A percentile compares a stretch with the other conserved stretches of the same genome.
Conservation (phyloP, 2,797 vertebrate species). For the Octomys mimax region DNA sequence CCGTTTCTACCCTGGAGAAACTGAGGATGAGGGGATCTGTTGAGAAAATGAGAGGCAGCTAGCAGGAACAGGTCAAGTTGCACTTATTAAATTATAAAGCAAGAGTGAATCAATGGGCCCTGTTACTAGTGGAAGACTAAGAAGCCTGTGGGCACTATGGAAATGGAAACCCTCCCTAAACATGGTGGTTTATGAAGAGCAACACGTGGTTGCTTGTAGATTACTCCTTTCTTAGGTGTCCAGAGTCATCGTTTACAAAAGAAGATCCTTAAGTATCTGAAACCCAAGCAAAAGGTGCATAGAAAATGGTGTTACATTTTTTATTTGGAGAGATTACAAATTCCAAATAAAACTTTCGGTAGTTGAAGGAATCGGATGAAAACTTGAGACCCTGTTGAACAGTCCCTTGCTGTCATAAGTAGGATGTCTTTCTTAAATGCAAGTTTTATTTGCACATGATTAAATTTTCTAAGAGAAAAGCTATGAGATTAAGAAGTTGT, state of each 20-base stretch:
- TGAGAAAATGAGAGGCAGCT: not conserved
- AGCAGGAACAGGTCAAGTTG: not conserved
- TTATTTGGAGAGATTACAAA: not conserved
- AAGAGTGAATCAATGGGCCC: not conserved
- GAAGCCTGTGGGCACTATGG: not conserved
- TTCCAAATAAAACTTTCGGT: not conserved
- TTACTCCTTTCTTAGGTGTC: not conserved
- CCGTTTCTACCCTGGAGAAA: not conserved
- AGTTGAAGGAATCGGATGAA: not conserved
- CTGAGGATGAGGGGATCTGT: not conserved
- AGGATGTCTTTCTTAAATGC: not conserved
- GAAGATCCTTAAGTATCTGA: not conserved
- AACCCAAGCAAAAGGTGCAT: not conserved
- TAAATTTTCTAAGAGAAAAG: not conserved
- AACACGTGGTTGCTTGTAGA: fast-evolving
- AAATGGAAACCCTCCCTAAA: not conserved
- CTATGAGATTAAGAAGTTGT: not conserved
- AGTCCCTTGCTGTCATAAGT: not conserved
- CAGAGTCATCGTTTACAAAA: not conserved
- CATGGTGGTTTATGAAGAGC: not conserved
- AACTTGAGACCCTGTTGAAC: not conserved
- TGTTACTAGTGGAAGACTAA: not conserved
- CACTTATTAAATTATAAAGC: not conserved
- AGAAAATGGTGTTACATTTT: not conserved
- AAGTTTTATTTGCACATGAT: not conserved